Base-by-base conservation (phyloP, 2,888 invertebrate species). In the Athalia circularis region DNA sequence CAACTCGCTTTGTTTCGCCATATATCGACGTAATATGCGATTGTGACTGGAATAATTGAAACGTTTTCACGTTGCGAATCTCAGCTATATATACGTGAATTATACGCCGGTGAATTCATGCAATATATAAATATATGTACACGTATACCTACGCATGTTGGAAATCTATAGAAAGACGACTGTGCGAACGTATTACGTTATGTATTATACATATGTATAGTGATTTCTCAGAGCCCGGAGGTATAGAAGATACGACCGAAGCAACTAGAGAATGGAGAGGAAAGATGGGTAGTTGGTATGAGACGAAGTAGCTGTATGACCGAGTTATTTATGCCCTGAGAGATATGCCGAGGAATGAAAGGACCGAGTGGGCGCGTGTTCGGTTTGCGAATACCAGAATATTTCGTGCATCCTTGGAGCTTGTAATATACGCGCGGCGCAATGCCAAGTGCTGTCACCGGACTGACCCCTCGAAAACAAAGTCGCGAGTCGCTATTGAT, bases 361-460 rank as follows among this genome's bases (percentile, higher is more conserved):
- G 81, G 85, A 85, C 85, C 81, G 80, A 82, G 81, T 29, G 29
- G 29, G 84, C 83, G 84, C 88, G 87, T 88, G 88, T 86, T 84
- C 79, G 81, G 88, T 83, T 82, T 88, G 83, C 84, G 83, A 87
- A 87, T 86, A 83, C 81, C 83, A 65, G 80, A 83, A 84, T 82
- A 85, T 88, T 86, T 86, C 85, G 85, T 85, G 87, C 86, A 89
- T 88, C 89, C 87, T 88, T 88, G 88, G 85, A 88, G 48, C 29
- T 29, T 29, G 75, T 88, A 86, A 87, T 88, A 89, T 88, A 72
- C 72, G 47, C 62, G 88, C 87, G 86, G 84, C 81, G 85, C 89
- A 88, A 88, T 88, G 87, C 86, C 88, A 86, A 88, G 88, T 88
- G 82, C 88, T 87, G 84, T 82, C 88, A 88, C 87, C 86, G 81